Conservation (phyloP, 1,140 invertebrate species). For the Oedothorax gibbosus region DNA sequence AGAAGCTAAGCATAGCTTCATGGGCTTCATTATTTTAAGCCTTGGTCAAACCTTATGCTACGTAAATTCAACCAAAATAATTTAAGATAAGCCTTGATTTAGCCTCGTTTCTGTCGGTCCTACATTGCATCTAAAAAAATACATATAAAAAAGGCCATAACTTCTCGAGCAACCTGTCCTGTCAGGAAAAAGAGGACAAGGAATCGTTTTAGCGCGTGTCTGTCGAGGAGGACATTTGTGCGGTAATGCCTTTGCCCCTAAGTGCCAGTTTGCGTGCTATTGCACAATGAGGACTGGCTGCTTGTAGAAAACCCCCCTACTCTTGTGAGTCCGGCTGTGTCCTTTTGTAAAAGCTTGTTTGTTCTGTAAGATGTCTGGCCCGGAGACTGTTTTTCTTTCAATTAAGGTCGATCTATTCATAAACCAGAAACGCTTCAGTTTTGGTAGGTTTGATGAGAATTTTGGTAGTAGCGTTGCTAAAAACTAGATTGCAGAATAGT, state of each 20-base stretch:
- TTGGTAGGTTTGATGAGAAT: too few relatives aligned
- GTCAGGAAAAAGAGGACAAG: slow-evolving; percentile 16
- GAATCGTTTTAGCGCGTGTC: slow-evolving; percentile 21
- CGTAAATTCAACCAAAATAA: too few relatives aligned
- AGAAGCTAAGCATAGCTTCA: too few relatives aligned
- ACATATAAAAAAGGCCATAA: neutral
- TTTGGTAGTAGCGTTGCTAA: too few relatives aligned
- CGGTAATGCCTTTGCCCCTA: slow-evolving; percentile 22
- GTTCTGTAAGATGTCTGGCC: neutral
- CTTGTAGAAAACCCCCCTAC: slow-evolving; percentile 4
- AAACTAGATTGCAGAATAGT: too few relatives aligned
- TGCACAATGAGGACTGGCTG: slow-evolving; percentile 18
- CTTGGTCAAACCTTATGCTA: too few relatives aligned
- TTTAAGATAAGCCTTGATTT: too few relatives aligned
- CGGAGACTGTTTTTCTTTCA: neutral
- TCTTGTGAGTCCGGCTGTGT: slow-evolving; percentile 1
- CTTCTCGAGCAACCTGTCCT: slow-evolving; percentile 1
- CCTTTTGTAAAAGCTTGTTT: neutral
- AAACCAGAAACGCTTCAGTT: too few relatives aligned
- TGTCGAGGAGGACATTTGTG: neutral
- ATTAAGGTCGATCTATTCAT: too few relatives aligned
- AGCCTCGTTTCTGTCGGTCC: too few relatives aligned
- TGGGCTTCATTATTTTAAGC: too few relatives aligned
- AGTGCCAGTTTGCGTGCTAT: slow-evolving; percentile 20
- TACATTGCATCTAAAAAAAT: too few relatives aligned